Base-by-base conservation (phyloP, 2,888 invertebrate species). In the Lacanobia wlatinum region DNA sequence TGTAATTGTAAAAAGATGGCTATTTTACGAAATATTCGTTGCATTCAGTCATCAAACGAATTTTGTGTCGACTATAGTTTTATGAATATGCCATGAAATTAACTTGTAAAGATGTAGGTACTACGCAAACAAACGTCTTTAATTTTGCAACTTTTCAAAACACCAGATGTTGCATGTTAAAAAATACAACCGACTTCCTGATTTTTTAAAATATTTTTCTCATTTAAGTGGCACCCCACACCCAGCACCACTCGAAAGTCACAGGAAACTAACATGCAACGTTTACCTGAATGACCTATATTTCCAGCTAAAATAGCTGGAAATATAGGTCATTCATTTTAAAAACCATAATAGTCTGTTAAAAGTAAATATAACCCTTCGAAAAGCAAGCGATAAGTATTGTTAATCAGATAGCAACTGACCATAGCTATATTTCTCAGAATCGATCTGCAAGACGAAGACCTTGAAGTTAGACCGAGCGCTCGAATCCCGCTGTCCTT, bases 391-490 rank as follows among this genome's bases (percentile, higher is more conserved):
- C 34, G 3, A 21, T 50, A 9, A 10, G 23, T 59, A 18, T 43
- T 46, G 21, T 18, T 28, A 52, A n/a, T 0, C 6, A 16, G 14
- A 14, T 3, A 34, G 9, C 7, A 53, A 7, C 9, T 38, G 18
- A 28, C 48, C 28, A 21, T 8, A 40, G 23, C 16, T 34, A 18
- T 10, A 21, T 14, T 2, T 34, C n/a, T 43, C 50, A 2, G 43
- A 9, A 76, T 21, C 21, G 18, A 77, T 48, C 10, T 34, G 9
- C 18, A 23, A 56, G 21, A 56, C 14, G 9, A 66, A 38, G 28
- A 40, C 38, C 68, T 76, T 46, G 52, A 76, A 68, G 69, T 46
- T 23, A 12, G 23, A 52, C 21, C 18, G 12, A 4, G n/a, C 4
- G 16, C n/a, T 23, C 14, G n/a, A n/a, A 52, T 66, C 21, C 18